Conservation (phyloP, 2,113 vertebrate species). For the Taurulus bubalis region DNA sequence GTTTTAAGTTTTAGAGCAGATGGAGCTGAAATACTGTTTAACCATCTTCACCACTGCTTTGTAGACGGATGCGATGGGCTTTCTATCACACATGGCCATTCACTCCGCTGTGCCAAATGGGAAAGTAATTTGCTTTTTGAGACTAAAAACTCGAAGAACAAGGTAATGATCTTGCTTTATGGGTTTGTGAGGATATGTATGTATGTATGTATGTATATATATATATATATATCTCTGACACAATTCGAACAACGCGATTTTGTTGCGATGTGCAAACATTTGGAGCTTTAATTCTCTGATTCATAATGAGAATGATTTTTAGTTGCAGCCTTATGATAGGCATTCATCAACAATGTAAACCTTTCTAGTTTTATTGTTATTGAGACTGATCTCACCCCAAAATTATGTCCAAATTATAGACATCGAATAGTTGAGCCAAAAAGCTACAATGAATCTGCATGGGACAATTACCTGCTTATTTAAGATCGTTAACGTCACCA, state of each 20-base stretch:
- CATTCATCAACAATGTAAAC: too few species aligned
- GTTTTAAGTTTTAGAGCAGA: slow-evolving; percentile 39
- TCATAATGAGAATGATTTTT: too few species aligned
- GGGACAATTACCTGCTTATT: not conserved
- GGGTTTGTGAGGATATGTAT: not conserved
- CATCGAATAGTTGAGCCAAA: too few species aligned
- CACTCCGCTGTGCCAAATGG: not conserved
- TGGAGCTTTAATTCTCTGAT: too few species aligned
- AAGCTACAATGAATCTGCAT: not conserved
- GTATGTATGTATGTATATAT: not conserved
- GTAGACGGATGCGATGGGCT: not conserved
- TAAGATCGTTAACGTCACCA: not conserved
- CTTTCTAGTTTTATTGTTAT: too few species aligned
- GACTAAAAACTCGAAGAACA: not conserved
- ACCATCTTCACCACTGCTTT: not conserved
- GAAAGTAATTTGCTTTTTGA: slow-evolving; percentile 6
- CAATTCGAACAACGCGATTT: too few species aligned
- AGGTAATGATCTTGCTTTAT: not conserved
- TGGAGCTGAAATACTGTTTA: slow-evolving; percentile 24
- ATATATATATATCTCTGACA: too few species aligned
- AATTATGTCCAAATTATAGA: too few species aligned
- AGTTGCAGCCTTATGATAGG: too few species aligned
- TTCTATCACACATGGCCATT: not conserved
- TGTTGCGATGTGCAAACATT: too few species aligned
- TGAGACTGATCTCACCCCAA: too few species aligned